Percentiles rank a stretch among this genome's conserved stretches.
Conservation (phyloP, 1,140 invertebrate genomes). For the Lamellibrachia luymesi region DNA sequence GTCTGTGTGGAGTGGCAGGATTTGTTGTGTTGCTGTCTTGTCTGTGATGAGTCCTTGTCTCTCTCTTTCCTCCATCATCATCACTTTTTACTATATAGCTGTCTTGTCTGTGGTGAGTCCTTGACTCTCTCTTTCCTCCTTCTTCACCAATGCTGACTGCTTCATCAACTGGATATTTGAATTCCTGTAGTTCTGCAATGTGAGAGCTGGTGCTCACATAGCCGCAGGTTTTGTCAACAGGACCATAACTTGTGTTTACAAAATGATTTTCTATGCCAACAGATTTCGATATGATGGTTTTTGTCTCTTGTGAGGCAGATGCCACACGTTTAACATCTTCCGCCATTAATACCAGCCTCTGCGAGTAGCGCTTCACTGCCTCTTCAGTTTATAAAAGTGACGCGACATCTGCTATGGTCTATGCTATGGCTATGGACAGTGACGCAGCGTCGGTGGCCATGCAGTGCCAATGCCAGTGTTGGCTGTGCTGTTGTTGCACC, state of each 20-base stretch:
- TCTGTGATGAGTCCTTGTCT: neutral
- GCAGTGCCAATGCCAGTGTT: neutral
- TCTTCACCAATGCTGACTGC: neutral
- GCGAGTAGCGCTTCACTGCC: neutral
- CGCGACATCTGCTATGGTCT: neutral
- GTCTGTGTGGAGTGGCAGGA: slow-evolving; percentile 20
- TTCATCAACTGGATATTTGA: neutral
- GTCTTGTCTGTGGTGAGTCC: neutral
- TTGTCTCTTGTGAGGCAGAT: neutral
- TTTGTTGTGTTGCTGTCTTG: slow-evolving; percentile 13
- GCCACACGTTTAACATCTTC: neutral
- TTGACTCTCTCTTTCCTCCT: neutral
- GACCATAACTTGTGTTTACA: neutral
- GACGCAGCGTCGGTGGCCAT: no score
- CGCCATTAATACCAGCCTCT: neutral
- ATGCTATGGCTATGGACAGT: neutral
- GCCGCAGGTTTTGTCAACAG: neutral
- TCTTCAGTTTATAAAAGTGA: neutral
- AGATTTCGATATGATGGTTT: neutral
- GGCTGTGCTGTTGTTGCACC: neutral
- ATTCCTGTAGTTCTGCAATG: neutral
- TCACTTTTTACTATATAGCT: neutral
- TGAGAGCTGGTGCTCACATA: neutral
- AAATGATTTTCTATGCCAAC: neutral
- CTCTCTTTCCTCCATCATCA: neutral